Evolutionary conservation across 1,140 invertebrate genomes (phyloP).

Genomic region (Solenopsis fugax): DNA sequence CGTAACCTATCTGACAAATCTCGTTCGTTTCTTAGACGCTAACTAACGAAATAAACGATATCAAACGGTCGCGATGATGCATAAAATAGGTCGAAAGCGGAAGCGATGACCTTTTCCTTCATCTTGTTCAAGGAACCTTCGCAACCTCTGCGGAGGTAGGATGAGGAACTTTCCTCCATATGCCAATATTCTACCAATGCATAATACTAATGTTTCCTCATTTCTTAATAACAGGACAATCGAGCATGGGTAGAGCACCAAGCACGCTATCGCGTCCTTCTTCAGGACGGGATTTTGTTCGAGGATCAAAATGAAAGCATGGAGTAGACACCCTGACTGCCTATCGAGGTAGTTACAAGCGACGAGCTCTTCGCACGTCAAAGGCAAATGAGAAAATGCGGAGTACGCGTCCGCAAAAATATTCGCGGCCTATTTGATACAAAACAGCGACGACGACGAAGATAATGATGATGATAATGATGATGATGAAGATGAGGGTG

Average conservation of each 20-base stretch:
- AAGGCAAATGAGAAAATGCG: conserved; percentile 78
- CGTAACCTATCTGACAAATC: not conserved
- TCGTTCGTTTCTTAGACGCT: conserved; percentile 30
- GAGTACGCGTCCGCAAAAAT: conserved; percentile 23
- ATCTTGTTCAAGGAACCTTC: not conserved
- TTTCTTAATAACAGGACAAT: not conserved
- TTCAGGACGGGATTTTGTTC: conserved; percentile 9
- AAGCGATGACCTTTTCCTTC: not conserved
- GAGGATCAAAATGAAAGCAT: conserved; percentile 59
- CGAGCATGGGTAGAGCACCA: not conserved
- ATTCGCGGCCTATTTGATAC: not conserved
- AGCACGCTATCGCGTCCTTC: not conserved
- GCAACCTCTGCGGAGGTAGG: not conserved
- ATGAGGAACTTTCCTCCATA: not conserved
- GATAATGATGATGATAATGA: not conserved
- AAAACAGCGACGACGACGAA: not conserved
- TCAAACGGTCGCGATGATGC: conserved; percentile 23
- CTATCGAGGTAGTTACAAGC: conserved; percentile 68
- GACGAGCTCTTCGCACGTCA: conserved; percentile 65
- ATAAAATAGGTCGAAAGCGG: not conserved
- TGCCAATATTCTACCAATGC: not conserved
- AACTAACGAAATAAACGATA: conserved; percentile 45
- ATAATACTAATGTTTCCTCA: not conserved
- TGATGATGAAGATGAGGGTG: not conserved
- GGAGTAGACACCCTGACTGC: conserved; percentile 52